Percentiles rank a stretch among this genome's conserved stretches.
These are phyloP conservation scores for Palaemon carinicauda DNA, from an alignment of 1,140 invertebrate genomes.

Conservation along the genomic window DNA sequence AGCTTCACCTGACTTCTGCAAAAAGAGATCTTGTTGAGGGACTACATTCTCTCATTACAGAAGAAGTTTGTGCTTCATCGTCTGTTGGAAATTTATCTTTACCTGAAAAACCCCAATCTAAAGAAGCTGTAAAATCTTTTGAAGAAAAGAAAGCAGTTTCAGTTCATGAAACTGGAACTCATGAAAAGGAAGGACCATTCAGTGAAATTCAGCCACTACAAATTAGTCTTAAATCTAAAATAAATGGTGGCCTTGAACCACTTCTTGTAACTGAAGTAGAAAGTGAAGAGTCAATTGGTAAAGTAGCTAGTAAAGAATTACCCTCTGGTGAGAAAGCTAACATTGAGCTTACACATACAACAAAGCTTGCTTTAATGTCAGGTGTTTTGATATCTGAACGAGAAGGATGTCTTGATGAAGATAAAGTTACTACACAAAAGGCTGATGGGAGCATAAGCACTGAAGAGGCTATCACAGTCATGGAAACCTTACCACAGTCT, in stretches of 20 bases:
- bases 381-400: conserved; percentile 43
- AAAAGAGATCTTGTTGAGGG: conserved; percentile 40
- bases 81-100: conserved; percentile 23
- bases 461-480: conserved; percentile 72
- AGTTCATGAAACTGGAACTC: conserved; percentile 70
- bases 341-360: conserved; percentile 34
- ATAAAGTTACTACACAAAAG: conserved; percentile 60
- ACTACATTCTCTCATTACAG: conserved; percentile 23
- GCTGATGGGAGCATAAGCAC: conserved; percentile 70
- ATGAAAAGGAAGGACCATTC: conserved; percentile 69
- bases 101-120: conserved; percentile 30
- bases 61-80: conserved; percentile 29
- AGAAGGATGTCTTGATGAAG: conserved; percentile 61
- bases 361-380: conserved; percentile 45
- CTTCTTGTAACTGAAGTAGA: conserved; percentile 41
- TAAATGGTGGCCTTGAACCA: conserved; percentile 34
- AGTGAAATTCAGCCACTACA: conserved; percentile 38
- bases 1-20: conserved; percentile 25
- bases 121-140: conserved; percentile 38
- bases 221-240: conserved; percentile 14
- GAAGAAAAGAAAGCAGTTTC: conserved; percentile 72
- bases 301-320: neutral
- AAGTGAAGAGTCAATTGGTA: conserved; percentile 40
- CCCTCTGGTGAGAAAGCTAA: conserved; percentile 31
- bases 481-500: conserved; percentile 48